Evolutionary conservation across 2,113 vertebrate genomes (phyloP).

Genomic region (Spilogale gracilis): DNA sequence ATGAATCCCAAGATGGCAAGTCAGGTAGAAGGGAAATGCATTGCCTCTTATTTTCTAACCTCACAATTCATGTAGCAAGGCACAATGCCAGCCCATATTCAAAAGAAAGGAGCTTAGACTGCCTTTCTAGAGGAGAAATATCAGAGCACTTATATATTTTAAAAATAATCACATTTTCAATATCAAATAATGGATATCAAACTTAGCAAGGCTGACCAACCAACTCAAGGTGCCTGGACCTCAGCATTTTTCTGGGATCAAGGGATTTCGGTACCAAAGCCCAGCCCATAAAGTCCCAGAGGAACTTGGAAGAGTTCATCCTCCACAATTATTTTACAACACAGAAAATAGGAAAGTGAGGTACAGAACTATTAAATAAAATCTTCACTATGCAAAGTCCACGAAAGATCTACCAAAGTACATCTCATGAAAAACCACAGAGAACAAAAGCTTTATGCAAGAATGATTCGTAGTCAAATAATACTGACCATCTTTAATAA

Average conservation of each 20-base stretch:
- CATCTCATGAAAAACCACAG: background rate
- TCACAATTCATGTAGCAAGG: background rate
- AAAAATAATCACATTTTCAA: background rate
- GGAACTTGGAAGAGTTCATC: background rate
- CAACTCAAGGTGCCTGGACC: background rate
- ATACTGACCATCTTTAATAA: background rate
- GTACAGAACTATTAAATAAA: background rate
- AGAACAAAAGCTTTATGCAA: background rate
- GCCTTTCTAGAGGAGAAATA: background rate
- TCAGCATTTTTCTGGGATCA: background rate
- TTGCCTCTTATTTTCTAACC: background rate
- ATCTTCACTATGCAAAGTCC: background rate
- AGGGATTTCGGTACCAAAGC: background rate
- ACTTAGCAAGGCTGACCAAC: background rate
- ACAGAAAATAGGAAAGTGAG: background rate
- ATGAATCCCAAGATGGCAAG: background rate
- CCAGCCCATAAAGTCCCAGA: background rate
- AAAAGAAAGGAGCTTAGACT: background rate
- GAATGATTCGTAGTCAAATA: background rate
- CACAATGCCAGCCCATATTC: fast-evolving
- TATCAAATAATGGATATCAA: background rate
- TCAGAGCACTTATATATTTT: background rate
- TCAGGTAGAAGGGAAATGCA: background rate
- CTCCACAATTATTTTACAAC: background rate
- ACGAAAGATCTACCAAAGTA: background rate